phyloP scores from a whole-genome alignment of 2,888 invertebrate species.

The Cactoblastis cactorum region DNA sequence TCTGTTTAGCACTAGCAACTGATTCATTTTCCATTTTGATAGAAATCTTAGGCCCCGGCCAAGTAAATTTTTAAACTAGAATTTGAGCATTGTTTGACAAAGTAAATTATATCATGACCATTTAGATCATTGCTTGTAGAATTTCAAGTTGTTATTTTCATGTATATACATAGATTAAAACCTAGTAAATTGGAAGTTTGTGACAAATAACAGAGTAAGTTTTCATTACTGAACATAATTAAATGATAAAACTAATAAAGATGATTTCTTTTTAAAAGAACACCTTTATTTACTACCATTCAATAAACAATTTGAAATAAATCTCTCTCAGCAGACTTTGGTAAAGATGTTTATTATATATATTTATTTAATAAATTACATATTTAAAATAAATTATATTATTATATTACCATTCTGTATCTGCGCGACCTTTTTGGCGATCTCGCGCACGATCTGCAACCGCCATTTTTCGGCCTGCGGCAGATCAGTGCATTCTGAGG shows the following conservation, averaged over 20 bases:
- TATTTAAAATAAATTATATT: not conserved
- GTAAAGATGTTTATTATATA: too few relatives aligned
- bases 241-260: not conserved
- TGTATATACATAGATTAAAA: not conserved
- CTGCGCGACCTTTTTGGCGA: constrained; percentile 98
- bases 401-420: constrained; percentile 92
- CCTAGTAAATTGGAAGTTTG: too few relatives aligned
- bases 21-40: constrained; percentile 3
- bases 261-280: too few relatives aligned
- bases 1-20: not conserved
- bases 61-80: not conserved
- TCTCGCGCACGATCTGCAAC: constrained; percentile 97
- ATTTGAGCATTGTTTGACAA: constrained; percentile 9
- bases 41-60: not conserved
- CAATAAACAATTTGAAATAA: too few relatives aligned
- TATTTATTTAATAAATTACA: too few relatives aligned
- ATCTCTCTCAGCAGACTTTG: too few relatives aligned
- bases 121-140: not conserved
- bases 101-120: constrained; percentile 2
- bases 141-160: not conserved
- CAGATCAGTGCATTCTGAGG: constrained; percentile 95
- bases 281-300: too few relatives aligned
- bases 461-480: constrained; percentile 97
- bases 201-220: too few relatives aligned
- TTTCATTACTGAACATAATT: too few relatives aligned